phyloP scores from a whole-genome alignment of 2,113 vertebrate species.

The Chloropsis hardwickii region DNA sequence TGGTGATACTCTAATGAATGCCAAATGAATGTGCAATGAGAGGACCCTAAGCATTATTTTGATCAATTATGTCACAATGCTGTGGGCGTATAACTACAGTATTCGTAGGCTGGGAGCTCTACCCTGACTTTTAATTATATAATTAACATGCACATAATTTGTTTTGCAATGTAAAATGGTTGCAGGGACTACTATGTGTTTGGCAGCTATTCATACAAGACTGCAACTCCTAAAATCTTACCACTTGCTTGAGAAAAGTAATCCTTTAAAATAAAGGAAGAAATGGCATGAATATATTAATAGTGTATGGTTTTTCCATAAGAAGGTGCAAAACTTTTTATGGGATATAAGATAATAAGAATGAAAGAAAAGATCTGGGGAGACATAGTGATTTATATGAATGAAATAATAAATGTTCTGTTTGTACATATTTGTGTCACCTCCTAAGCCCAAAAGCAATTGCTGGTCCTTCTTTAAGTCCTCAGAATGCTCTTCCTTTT shows the following conservation, averaged over 20 bases:
- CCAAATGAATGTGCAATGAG: slow-evolving; percentile 4
- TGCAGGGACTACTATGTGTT: neutral
- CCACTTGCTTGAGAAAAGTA: neutral
- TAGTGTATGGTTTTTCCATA: neutral
- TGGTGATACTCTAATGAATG: slow-evolving; percentile 25
- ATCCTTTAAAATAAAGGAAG: neutral
- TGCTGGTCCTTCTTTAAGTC: neutral
- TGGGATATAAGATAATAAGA: neutral
- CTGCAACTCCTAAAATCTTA: neutral
- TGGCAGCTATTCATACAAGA: neutral
- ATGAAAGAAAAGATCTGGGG: neutral
- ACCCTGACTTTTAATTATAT: neutral
- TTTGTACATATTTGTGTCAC: neutral
- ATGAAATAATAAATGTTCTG: neutral
- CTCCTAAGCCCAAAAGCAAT: neutral
- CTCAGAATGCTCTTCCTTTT: neutral
- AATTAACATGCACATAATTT: neutral
- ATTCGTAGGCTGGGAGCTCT: neutral
- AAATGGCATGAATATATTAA: neutral
- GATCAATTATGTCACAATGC: slow-evolving; percentile 20
- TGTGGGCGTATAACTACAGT: neutral
- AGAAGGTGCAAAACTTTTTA: neutral
- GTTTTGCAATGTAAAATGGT: neutral
- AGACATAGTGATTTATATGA: neutral
- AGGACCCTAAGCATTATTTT: slow-evolving; percentile 36